These are phyloP conservation scores for Macquaria ambigua DNA, from an alignment of 2,113 vertebrate genomes.

Conservation along the genomic window DNA sequence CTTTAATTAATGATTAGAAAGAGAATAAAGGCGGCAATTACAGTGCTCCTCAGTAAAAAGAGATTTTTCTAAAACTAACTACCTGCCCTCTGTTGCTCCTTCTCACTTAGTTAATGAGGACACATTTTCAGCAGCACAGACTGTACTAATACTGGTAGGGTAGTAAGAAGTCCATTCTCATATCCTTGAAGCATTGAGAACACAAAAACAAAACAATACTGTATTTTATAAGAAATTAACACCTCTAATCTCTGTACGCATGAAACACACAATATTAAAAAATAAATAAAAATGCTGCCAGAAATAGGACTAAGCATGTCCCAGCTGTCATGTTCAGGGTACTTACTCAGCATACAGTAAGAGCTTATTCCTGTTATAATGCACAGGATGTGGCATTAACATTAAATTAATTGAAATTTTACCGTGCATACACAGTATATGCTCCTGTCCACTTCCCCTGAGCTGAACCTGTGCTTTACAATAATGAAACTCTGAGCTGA, in stretches of 20 bases:
- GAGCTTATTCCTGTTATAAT: neutral
- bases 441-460: neutral
- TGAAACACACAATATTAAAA: neutral
- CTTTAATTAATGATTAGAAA: conserved; percentile 29
- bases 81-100: neutral
- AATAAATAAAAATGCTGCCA: neutral
- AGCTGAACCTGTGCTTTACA: conserved; percentile 25
- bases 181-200: neutral
- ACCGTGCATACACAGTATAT: neutral
- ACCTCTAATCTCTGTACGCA: neutral
- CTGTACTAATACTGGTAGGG: neutral
- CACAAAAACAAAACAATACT: neutral
- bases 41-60: neutral
- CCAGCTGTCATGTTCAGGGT: conserved; percentile 6
- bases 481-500: conserved; percentile 3
- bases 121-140: conserved; percentile 17
- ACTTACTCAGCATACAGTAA: neutral
- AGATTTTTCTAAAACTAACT: neutral
- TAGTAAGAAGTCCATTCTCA: neutral
- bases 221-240: neutral
- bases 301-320: neutral
- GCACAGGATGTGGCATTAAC: neutral
- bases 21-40: neutral
- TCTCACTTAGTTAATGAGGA: conserved; percentile 16
- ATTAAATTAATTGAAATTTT: neutral